Evolutionary conservation across 2,797 vertebrate species (phyloP), one percentile per base, ranked within the genome.

Genomic region (Austrolebias charrua): DNA sequence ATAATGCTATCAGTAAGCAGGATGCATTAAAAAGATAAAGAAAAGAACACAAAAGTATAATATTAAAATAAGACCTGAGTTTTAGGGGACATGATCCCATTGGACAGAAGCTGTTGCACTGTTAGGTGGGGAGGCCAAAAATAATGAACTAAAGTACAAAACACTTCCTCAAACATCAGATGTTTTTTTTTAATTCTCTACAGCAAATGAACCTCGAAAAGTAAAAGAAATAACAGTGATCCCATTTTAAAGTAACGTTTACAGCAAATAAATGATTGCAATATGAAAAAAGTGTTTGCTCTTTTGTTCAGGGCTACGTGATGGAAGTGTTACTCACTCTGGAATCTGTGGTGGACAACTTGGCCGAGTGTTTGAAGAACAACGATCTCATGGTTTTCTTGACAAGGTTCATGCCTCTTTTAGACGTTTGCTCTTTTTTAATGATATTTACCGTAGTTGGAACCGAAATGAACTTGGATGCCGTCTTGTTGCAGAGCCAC

Each of bases 281-380:
- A 40, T 4, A 13, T 40, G 4, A 11, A 40, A 13, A 11, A 16
- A 13, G 31, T 54, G 5, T 28, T 35, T 42, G n/a, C 18, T 40
- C 1, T 54, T 18, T 69, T 68, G 50, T 16, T 84, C 73, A 98
- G 97, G 97, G 97, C 3, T 99, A 99, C 7, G 96, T 98, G 31
- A 97, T 98, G 96, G 97, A 99, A 86, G 93, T 97, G 0, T 92
- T 99, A 31, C 94, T 98, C 16, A 99, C 97, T 6, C 88, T 99
- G 86, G 97, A 99, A 79, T 94, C 96, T 42, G 95, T 96, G 10
- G 96, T 98, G 82, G 96, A 98, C 82, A 98, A 98, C 87, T 89
- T 99, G 78, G 96, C 96, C n/a, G 95, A 98, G 60, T 98, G 96
- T 84, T 89, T 98, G 63, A 98, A 98, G 89, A 98, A 97, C 90